Evolutionary conservation across 2,113 vertebrate species (phyloP).

Genomic region (Nothobranchius kuhntae): DNA sequence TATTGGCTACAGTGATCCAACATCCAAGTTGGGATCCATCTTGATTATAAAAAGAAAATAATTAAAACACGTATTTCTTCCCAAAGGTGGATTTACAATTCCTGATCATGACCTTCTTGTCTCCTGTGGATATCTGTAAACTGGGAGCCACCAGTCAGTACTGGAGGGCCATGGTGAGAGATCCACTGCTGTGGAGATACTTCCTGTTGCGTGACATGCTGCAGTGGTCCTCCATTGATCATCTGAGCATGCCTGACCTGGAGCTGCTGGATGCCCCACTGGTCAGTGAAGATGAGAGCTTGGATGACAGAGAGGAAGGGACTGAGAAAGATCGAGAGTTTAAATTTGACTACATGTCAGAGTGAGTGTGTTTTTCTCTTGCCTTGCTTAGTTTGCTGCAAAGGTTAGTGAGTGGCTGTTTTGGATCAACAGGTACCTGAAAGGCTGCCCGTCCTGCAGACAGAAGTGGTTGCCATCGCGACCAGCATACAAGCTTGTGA

Average conservation of each 20-base stretch:
- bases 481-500: slow-evolving; percentile 78
- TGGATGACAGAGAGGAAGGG: slow-evolving; percentile 53
- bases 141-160: slow-evolving; percentile 87
- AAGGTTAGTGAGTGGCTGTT: background rate
- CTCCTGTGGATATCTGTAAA: slow-evolving; percentile 85
- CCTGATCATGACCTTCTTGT: slow-evolving; percentile 88
- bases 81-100: slow-evolving; percentile 87
- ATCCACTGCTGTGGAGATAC: slow-evolving; percentile 91
- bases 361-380: slow-evolving; percentile 75
- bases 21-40: no score
- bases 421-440: slow-evolving; percentile 85
- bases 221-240: slow-evolving; percentile 87
- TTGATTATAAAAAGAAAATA: background rate
- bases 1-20: no score
- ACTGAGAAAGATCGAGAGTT: slow-evolving; percentile 21
- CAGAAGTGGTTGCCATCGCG: slow-evolving; percentile 77
- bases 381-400: background rate
- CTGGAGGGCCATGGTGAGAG: slow-evolving; percentile 86
- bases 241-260: slow-evolving; percentile 84
- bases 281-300: slow-evolving; percentile 63
- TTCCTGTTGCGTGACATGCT: slow-evolving; percentile 88
- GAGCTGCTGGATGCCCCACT: slow-evolving; percentile 80
- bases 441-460: slow-evolving; percentile 83
- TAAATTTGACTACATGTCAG: slow-evolving; percentile 86
- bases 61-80: background rate